phyloP scores from a whole-genome alignment of 92 coral and sea anemone species.

The Zoanthus sansibaricus region DNA sequence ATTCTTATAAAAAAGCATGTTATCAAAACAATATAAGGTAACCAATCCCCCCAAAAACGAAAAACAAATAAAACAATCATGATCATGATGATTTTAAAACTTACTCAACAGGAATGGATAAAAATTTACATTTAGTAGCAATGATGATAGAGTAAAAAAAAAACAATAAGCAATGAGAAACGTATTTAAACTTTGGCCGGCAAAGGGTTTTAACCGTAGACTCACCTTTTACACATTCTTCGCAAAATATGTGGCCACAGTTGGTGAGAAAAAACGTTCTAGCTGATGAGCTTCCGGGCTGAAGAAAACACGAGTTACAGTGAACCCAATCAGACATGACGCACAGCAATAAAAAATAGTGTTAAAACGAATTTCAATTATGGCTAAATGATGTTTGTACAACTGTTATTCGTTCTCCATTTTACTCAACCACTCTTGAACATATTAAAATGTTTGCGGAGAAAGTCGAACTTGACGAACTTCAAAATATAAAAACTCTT shows the following conservation, averaged over 20 bases:
- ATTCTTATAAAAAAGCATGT: too few species aligned
- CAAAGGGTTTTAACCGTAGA: background rate
- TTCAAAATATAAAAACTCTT: background rate
- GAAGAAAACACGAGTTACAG: slow-evolving; percentile 87
- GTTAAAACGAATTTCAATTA: background rate
- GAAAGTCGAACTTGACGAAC: background rate
- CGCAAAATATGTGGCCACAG: slow-evolving; percentile 97
- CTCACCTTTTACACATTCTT: slow-evolving; percentile 91
- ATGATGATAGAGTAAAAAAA: too few species aligned
- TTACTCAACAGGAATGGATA: too few species aligned
- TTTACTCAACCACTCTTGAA: background rate
- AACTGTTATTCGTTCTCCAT: background rate
- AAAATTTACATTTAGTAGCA: too few species aligned
- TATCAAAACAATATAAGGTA: too few species aligned
- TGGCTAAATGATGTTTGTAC: background rate
- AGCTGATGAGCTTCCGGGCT: slow-evolving; percentile 74
- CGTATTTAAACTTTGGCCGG: background rate
- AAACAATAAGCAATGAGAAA: too few species aligned
- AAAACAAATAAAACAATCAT: too few species aligned
- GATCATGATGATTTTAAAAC: too few species aligned
- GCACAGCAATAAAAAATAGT: slow-evolving; percentile 4
- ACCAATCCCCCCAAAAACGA: too few species aligned
- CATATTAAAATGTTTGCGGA: background rate
- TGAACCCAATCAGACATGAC: slow-evolving; percentile 97
- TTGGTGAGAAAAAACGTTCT: slow-evolving; percentile 88